Evolutionary conservation across 1,140 invertebrate species (phyloP).

Genomic region (Geopemphigus sp.): DNA sequence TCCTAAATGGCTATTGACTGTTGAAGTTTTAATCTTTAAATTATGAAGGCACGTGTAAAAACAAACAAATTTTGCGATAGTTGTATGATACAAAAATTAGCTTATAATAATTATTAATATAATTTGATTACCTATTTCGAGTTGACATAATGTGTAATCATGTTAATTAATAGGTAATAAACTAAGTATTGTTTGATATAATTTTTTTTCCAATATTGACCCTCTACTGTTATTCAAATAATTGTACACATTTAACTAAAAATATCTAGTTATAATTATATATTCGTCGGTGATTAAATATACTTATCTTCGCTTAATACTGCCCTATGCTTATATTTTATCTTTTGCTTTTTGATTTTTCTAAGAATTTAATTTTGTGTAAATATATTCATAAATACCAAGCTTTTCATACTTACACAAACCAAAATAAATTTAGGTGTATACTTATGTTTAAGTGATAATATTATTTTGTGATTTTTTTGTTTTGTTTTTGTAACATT

Average conservation of each 20-base stretch:
- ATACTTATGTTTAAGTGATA: neutral
- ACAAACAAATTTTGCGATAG: slow-evolving; percentile 13
- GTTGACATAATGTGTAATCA: slow-evolving; percentile 7
- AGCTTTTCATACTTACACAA: too few relatives aligned
- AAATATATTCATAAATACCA: neutral
- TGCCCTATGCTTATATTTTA: neutral
- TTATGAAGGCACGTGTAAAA: neutral
- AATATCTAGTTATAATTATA: neutral
- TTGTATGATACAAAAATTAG: neutral
- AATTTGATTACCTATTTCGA: slow-evolving; percentile 21
- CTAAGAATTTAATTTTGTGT: neutral
- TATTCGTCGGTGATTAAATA: neutral
- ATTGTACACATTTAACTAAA: neutral
- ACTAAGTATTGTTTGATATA: neutral
- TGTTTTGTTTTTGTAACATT: neutral
- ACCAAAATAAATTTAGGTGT: too few relatives aligned
- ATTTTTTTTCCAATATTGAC: slow-evolving; percentile 1
- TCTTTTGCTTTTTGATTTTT: slow-evolving; percentile 6
- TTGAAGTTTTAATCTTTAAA: slow-evolving; percentile 4
- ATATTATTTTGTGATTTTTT: neutral
- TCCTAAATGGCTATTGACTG: slow-evolving; percentile 11
- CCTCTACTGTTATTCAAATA: neutral
- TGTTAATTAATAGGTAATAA: neutral
- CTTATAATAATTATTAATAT: neutral
- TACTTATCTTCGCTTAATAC: neutral